Evolutionary conservation across 2,797 vertebrate species (phyloP), one percentile per base, ranked within the genome.

Genomic region (Valencia hispanica): DNA sequence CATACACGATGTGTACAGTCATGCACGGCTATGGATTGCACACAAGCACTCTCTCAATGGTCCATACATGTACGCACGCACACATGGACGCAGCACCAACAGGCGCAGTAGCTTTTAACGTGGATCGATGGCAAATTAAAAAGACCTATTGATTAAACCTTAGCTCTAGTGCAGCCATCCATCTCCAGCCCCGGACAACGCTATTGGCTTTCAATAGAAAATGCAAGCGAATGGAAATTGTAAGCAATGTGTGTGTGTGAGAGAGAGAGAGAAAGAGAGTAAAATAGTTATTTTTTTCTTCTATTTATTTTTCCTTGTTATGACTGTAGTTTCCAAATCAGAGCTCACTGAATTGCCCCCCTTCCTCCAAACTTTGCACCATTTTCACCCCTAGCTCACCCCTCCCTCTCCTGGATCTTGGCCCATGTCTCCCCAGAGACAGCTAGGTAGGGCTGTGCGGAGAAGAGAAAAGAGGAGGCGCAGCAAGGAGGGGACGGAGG

Each of bases 141-240:
- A 96, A 96, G 95, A 94, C 91, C 94, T 96, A 96, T 96, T 96
- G 96, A 96, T 96, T 96, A 95, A 96, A 95, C 95, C 94, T 95
- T 95, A 95, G 95, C 95, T 96, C 92, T 94, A 94, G 95, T 94
- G 94, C 94, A 94, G 93, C 94, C 95, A 95, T 96, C 95, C 94
- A 96, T 96, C 95, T 95, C 92, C 6, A 87, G 88, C 87, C 87
- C 91, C 86, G 94, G 93, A 94, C 93, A 93, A 93, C 90, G 91
- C 94, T 94, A 96, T 95, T 95, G 95, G 94, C 95, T 96, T 95
- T 94, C 95, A 94, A 96, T 95, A 96, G 94, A 95, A 96, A 95
- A 95, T 95, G 95, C 94, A 95, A 95, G 95, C 94, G 90, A 96
- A 96, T 96, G 94, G 95, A 96, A 96, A 96, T 96, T 95, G 93